Evolutionary conservation across 2,888 invertebrate species (phyloP).

Genomic region (Chironomus tentans): DNA sequence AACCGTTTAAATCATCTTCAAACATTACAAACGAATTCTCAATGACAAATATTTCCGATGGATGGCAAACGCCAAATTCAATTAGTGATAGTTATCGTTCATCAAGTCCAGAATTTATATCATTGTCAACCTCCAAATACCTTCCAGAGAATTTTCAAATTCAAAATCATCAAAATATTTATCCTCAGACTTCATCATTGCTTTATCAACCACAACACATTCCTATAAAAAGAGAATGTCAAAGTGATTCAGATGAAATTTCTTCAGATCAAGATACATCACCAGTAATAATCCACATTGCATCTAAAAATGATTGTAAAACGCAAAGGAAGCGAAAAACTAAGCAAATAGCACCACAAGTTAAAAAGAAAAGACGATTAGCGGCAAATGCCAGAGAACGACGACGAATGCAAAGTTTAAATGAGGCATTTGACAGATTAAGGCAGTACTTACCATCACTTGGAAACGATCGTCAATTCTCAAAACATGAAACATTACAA

Average conservation of each 20-base stretch:
- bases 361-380: slow-evolving; percentile 71
- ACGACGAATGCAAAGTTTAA: slow-evolving; percentile 86
- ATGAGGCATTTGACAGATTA: slow-evolving; percentile 86
- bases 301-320: not conserved
- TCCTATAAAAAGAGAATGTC: not conserved
- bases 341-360: slow-evolving; percentile 64
- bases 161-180: not conserved
- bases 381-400: slow-evolving; percentile 91
- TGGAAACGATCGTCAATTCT: slow-evolving; percentile 83
- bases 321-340: slow-evolving; percentile 48
- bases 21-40: not conserved
- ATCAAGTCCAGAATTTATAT: slow-evolving; percentile 15
- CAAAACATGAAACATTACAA: slow-evolving; percentile 92
- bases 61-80: slow-evolving; percentile 2
- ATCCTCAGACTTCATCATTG: not conserved
- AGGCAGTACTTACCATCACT: slow-evolving; percentile 85
- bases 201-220: not conserved
- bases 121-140: not conserved
- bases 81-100: not conserved
- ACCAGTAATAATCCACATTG: not conserved
- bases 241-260: slow-evolving; percentile 9
- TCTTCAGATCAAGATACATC: not conserved
- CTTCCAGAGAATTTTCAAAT: slow-evolving; percentile 3
- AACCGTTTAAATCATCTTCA: not conserved
- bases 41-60: not conserved